Evolutionary conservation across 2,797 vertebrate species (phyloP).

Genomic region (Lates japonicus): DNA sequence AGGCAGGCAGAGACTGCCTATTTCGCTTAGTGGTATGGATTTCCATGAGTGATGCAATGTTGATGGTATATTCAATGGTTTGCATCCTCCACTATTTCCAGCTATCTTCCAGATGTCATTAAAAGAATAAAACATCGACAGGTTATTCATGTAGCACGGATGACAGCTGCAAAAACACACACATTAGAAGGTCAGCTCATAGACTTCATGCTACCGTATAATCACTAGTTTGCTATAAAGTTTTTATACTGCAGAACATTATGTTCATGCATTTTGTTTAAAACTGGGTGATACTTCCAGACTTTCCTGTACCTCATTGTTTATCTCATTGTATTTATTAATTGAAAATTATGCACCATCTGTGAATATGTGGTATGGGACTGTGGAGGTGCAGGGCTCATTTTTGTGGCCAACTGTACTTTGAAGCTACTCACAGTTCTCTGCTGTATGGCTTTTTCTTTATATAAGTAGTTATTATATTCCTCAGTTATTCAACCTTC

Average conservation of each 20-base stretch:
- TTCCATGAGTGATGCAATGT: constrained; percentile 51
- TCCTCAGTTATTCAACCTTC: neutral
- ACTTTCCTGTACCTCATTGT: neutral
- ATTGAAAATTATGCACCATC: neutral
- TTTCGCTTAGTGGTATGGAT: constrained; percentile 28
- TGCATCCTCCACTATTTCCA: constrained; percentile 8
- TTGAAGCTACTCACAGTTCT: neutral
- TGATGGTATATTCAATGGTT: constrained; percentile 20
- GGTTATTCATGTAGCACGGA: constrained; percentile 16
- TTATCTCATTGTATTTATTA: constrained; percentile 4
- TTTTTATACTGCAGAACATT: neutral
- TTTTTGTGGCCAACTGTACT: neutral
- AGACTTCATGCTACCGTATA: neutral
- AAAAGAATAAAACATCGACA: constrained; percentile 6
- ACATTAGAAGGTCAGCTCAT: constrained; percentile 8
- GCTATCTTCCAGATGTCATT: constrained; percentile 32
- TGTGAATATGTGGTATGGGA: neutral
- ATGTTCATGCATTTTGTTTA: neutral
- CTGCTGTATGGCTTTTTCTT: neutral
- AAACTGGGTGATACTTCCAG: neutral
- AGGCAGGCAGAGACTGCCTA: constrained; percentile 8
- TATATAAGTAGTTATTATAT: constrained; percentile 8
- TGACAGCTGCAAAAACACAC: neutral
- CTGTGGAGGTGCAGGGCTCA: constrained; percentile 12
- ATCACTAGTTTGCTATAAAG: neutral